phyloP scores from a whole-genome alignment of 2,888 invertebrate species.

The Poecilus cupreus region DNA sequence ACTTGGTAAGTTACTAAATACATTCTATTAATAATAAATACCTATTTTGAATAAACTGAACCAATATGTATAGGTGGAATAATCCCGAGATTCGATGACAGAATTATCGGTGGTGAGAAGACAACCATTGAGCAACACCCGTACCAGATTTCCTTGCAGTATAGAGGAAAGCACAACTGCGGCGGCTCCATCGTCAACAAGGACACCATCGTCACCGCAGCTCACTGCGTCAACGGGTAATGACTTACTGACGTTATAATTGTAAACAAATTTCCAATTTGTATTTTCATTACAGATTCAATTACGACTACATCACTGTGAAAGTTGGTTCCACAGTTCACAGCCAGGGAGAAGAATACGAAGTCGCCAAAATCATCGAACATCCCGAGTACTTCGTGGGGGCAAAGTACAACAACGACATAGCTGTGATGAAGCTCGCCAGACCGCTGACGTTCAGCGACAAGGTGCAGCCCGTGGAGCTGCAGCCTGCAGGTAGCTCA shows the following conservation, averaged over 20 bases:
- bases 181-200: not conserved
- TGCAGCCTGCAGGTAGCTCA: not conserved
- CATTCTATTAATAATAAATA: no score
- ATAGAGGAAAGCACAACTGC: not conserved
- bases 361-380: not conserved
- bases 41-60: not conserved
- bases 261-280: not conserved
- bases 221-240: not conserved
- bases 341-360: not conserved
- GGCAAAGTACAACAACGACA: no score
- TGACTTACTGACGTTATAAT: not conserved
- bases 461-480: not conserved
- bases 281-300: no score
- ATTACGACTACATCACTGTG: not conserved
- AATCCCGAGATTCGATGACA: not conserved
- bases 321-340: slow-evolving; percentile 13
- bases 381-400: not conserved
- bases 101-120: not conserved
- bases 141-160: not conserved
- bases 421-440: not conserved
- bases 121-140: not conserved
- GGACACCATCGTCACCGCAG: not conserved
- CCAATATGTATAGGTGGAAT: not conserved
- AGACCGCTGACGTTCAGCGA: not conserved
- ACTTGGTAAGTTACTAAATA: no score